Evolutionary conservation across 92 coral and sea anemone species (phyloP).

Genomic region (Palythoa grandis): DNA sequence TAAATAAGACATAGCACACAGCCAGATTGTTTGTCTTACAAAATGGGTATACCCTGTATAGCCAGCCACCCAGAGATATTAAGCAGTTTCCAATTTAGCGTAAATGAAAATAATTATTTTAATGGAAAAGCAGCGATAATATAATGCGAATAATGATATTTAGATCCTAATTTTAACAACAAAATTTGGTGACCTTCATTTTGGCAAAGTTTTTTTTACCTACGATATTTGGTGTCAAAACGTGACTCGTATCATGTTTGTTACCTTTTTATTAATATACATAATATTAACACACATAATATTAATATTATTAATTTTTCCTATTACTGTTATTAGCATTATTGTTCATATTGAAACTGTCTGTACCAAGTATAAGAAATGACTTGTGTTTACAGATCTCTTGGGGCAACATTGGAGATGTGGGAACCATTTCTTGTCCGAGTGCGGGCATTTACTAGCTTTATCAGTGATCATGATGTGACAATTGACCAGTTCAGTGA

Average conservation of each 20-base stretch:
- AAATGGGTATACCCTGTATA: too few species aligned
- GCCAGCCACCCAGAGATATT: too few species aligned
- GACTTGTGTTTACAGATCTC: conserved; percentile 44
- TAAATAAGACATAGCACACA: too few species aligned
- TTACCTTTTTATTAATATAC: too few species aligned
- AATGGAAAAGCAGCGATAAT: background rate
- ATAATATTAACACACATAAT: too few species aligned
- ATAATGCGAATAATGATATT: background rate
- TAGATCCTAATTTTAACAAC: background rate
- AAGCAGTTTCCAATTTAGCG: background rate
- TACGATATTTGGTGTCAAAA: background rate
- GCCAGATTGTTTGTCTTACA: too few species aligned
- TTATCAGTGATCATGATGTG: conserved; percentile 64
- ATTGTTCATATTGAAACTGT: background rate
- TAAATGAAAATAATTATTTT: too few species aligned
- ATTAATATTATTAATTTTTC: too few species aligned
- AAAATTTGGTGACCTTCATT: background rate
- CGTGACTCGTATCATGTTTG: background rate
- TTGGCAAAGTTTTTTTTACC: background rate
- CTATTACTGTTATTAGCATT: too few species aligned
- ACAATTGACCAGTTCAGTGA: conserved; percentile 77
- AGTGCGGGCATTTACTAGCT: conserved; percentile 71
- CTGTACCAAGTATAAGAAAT: background rate
- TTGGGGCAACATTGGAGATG: conserved; percentile 76
- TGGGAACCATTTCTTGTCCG: conserved; percentile 95